Conservation (phyloP, 2,113 vertebrate species). For the Callorhinus ursinus region DNA sequence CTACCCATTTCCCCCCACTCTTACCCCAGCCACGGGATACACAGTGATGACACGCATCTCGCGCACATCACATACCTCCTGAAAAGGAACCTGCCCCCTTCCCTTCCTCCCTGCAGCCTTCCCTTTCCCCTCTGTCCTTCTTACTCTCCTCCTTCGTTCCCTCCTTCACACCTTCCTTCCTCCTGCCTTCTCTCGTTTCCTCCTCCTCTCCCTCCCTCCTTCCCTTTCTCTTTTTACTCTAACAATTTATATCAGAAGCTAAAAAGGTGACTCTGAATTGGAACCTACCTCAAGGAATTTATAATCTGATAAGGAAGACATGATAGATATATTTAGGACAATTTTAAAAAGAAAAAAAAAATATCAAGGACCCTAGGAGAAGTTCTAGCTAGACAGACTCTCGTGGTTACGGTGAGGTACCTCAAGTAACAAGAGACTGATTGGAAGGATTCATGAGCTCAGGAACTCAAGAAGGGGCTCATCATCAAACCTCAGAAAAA, state of each 20-base stretch:
- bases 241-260: neutral
- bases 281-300: neutral
- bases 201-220: neutral
- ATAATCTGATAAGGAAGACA: neutral
- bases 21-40: neutral
- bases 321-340: neutral
- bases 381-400: neutral
- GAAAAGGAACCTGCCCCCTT: neutral
- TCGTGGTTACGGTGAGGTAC: neutral
- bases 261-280: neutral
- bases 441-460: neutral
- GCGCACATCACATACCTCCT: neutral
- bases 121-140: neutral
- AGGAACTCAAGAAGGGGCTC: neutral
- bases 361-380: neutral
- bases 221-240: neutral
- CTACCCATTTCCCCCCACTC: neutral
- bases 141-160: neutral
- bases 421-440: neutral
- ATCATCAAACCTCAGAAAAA: neutral
- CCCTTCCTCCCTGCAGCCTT: neutral
- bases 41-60: rapidly evolving
- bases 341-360: neutral
- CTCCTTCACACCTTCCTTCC: neutral
- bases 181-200: too few species aligned